Base-by-base conservation (phyloP, 2,888 invertebrate genomes). In the Platycnemis pennipes region DNA sequence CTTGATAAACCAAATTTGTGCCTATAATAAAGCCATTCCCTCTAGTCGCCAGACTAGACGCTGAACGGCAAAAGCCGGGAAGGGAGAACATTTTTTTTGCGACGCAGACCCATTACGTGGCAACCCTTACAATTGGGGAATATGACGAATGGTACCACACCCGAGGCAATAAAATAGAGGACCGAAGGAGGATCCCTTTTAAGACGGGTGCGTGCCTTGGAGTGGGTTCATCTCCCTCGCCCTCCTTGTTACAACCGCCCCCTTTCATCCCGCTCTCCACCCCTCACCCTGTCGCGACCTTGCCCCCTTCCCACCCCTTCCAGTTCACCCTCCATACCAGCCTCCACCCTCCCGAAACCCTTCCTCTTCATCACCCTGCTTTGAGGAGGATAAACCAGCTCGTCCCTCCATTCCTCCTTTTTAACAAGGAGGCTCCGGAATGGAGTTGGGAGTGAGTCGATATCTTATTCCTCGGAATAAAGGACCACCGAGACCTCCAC, bases 1-100 rank as follows among this genome's bases (percentile, higher is more conserved):
- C 63, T 63, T 63, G 63, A 63, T 63, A 63, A 63, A 63, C 63
- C 63, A 63, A 63, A n/a, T 63, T 63, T 63, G 63, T n/a, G 63
- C 63, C 63, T 63, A 63, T 63, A 63, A 63, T 63, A 63, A 63
- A 26, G 63, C 63, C 63, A 63, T 63, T 26, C n/a, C 26, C 63
- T 63, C 63, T n/a, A 7, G 26, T 26, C 63, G n/a, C 63, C n/a
- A n/a, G n/a, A 63, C 63, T 63, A 63, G 63, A 26, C 63, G 63
- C 22, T n/a, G 63, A 63, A 63, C 63, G 63, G 63, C n/a, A n/a
- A n/a, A 3, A n/a, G 26, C 7, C n/a, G 63, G 63, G 63, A 0
- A n/a, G 63, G n/a, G 63, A 26, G 8, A 8, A 63, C 56, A 56
- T 56, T 63, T 63, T 53, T 63, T 63, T n/a, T 63, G 63, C 63